phyloP scores from a whole-genome alignment of 2,888 invertebrate species.

The Ophion ventricosus region DNA sequence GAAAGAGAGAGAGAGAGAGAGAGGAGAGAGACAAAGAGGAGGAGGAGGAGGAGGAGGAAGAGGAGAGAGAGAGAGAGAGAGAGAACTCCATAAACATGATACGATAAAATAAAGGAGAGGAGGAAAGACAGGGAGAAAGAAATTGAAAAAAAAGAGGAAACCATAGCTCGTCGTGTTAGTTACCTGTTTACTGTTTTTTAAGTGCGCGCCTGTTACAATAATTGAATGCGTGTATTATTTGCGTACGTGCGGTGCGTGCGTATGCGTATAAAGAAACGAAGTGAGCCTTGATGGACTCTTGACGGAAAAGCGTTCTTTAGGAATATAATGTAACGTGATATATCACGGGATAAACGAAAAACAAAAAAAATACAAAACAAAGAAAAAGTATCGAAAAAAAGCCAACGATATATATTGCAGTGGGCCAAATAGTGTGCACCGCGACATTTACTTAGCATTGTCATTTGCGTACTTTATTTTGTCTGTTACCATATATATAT shows the following conservation, averaged over 20 bases:
- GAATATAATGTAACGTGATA: constrained; percentile 28
- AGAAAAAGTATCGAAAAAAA: constrained; percentile 46
- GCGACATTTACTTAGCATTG: background rate
- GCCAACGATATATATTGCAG: constrained; percentile 60
- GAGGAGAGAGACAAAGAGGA: constrained; percentile 30
- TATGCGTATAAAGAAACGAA: constrained; percentile 35
- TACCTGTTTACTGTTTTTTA: constrained; percentile 70
- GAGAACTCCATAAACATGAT: constrained; percentile 1
- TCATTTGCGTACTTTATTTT: background rate
- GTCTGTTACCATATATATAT: background rate
- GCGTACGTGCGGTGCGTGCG: constrained; percentile 39
- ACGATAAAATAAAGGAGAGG: constrained; percentile 53
- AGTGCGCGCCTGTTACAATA: constrained; percentile 66
- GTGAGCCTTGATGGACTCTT: constrained; percentile 65
- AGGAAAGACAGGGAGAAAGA: constrained; percentile 42
- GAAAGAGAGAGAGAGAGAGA: constrained; percentile 10
- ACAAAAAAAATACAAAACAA: constrained; percentile 36
- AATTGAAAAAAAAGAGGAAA: constrained; percentile 43
- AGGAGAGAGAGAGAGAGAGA: constrained; percentile 15
- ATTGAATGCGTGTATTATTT: constrained; percentile 24
- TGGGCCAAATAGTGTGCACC: background rate
- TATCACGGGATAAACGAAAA: constrained; percentile 28
- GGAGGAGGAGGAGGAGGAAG: constrained; percentile 28
- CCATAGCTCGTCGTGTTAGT: constrained; percentile 60
- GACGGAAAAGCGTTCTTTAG: constrained; percentile 50